Conservation (phyloP, 2,113 vertebrate genomes). For the Podiceps cristatus region DNA sequence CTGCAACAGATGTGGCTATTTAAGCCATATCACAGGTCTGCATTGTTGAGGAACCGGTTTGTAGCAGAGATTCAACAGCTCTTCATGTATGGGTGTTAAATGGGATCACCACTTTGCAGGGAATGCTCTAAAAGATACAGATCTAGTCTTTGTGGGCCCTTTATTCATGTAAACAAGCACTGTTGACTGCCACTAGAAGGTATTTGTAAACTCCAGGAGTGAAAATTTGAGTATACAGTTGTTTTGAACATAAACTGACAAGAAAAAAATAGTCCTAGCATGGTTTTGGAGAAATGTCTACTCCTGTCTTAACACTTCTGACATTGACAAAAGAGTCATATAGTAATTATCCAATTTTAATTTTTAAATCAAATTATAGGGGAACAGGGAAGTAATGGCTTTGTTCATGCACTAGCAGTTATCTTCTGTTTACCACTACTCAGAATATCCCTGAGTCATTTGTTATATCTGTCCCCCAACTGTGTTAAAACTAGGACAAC, state of each 20-base stretch:
- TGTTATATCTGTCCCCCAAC: background rate
- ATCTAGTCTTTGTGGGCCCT: background rate
- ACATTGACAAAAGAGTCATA: constrained; percentile 45
- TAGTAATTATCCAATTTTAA: constrained; percentile 59
- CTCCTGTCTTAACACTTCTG: background rate
- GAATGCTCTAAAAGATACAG: background rate
- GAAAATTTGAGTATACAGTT: background rate
- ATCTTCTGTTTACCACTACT: background rate
- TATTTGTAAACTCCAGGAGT: background rate
- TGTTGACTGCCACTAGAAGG: background rate
- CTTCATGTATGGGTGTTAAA: background rate
- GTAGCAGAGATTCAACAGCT: background rate
- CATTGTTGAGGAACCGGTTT: background rate
- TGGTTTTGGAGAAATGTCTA: background rate
- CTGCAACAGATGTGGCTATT: background rate
- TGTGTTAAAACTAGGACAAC: background rate
- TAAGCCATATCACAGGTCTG: background rate
- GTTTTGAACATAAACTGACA: background rate
- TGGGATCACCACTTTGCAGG: background rate
- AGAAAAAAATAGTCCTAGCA: background rate
- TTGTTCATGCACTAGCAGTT: constrained; percentile 12
- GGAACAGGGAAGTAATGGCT: constrained; percentile 40
- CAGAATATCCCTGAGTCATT: background rate
- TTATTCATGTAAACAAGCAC: background rate
- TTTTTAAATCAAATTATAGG: constrained; percentile 49